Conservation (phyloP, 2,113 vertebrate genomes). For the Paedocypris sp. region DNA sequence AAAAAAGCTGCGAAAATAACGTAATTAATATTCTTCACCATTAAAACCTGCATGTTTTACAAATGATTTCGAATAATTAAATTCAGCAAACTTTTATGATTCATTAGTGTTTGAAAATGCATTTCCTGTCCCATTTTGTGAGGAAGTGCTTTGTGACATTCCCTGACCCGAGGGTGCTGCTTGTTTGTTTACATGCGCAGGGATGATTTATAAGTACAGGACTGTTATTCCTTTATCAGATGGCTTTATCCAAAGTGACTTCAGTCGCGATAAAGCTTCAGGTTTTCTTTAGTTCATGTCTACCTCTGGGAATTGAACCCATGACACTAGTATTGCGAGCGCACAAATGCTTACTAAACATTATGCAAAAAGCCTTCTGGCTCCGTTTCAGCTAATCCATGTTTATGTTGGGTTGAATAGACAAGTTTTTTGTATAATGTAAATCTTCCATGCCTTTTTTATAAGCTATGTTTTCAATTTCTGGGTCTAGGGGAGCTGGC, state of each 20-base stretch:
- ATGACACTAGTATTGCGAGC: too few relatives aligned
- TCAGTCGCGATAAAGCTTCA: not conserved
- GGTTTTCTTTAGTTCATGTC: too few relatives aligned
- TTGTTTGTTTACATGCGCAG: not conserved
- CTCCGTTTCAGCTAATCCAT: too few relatives aligned
- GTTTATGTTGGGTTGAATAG: too few relatives aligned
- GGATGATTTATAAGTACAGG: not conserved
- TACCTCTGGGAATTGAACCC: too few relatives aligned
- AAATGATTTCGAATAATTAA: slow-evolving; percentile 1
- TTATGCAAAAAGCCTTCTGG: too few relatives aligned
- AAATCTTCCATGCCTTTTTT: too few relatives aligned
- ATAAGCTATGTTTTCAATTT: too few relatives aligned
- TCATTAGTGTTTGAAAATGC: slow-evolving; percentile 15
- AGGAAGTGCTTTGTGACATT: not conserved
- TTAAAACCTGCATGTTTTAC: not conserved
- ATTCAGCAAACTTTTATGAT: slow-evolving; percentile 23
- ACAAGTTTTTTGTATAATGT: too few relatives aligned
- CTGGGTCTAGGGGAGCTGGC: too few relatives aligned
- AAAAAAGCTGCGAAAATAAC: not conserved
- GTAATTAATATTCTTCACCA: slow-evolving; percentile 13
- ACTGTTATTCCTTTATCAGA: too few relatives aligned
- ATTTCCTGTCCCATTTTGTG: not conserved
- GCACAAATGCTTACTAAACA: too few relatives aligned
- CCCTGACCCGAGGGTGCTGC: not conserved
- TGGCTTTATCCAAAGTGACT: not conserved